These are phyloP conservation scores for Philaenus spumarius DNA, from an alignment of 1,140 invertebrate genomes.

Conservation along the genomic window DNA sequence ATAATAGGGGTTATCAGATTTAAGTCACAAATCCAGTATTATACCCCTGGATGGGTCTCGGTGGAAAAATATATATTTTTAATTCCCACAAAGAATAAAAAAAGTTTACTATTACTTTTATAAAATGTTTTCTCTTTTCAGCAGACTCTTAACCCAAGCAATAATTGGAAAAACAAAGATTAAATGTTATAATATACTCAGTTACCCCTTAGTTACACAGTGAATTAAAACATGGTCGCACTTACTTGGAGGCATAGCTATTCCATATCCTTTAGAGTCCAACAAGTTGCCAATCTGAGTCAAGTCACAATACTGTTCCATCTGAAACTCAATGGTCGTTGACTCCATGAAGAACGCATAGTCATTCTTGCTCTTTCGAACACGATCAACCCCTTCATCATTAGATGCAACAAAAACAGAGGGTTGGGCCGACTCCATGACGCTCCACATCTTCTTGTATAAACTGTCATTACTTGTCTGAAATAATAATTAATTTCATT, in stretches of 20 bases:
- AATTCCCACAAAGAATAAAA: no score
- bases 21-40: no score
- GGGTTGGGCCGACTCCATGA: conserved; percentile 75
- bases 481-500: conserved; percentile 26
- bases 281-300: conserved; percentile 68
- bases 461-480: conserved; percentile 59
- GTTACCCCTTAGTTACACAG: no score
- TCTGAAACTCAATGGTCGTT: conserved; percentile 68
- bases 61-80: no score
- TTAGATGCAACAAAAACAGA: conserved; percentile 74
- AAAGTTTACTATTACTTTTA: no score
- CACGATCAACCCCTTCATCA: conserved; percentile 76
- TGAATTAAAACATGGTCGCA: no score
- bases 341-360: conserved; percentile 87
- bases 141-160: no score
- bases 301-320: conserved; percentile 66
- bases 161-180: no score
- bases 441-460: conserved; percentile 71
- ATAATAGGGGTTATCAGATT: no score
- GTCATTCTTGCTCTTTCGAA: conserved; percentile 54
- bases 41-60: no score
- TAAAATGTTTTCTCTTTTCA: no score
- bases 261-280: conserved; percentile 77
- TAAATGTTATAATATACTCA: no score
- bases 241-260: conserved; percentile 67